Conservation (phyloP, 2,797 vertebrate species). For the Liparis tanakae region DNA sequence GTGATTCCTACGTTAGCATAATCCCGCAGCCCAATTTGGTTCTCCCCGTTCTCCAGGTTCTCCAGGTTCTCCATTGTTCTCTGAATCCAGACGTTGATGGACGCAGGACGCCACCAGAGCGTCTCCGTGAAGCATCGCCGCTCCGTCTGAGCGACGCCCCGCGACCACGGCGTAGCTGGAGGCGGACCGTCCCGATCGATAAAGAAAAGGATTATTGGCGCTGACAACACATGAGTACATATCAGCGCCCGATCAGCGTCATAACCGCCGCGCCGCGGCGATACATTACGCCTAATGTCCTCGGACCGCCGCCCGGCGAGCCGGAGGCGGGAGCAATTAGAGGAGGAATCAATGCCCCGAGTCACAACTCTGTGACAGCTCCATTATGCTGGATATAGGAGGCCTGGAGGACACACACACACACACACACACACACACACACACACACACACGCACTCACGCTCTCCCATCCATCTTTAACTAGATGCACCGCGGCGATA, state of each 20-base stretch:
- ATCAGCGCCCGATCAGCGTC: conserved; percentile 79
- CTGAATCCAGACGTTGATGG: background rate
- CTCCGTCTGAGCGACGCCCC: conserved; percentile 50
- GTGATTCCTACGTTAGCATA: background rate
- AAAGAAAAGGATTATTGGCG: conserved; percentile 74
- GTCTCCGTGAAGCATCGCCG: conserved; percentile 45
- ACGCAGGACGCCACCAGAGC: conserved; percentile 45
- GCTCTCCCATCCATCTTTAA: conserved; percentile 46
- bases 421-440: too few relatives aligned
- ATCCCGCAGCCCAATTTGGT: background rate
- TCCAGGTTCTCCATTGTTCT: background rate
- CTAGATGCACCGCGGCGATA: conserved; percentile 31
- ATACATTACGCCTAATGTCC: conserved; percentile 78
- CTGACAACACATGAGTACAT: conserved; percentile 73
- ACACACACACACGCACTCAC: background rate
- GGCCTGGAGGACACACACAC: conserved; percentile 40
- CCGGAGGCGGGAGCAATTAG: conserved; percentile 78
- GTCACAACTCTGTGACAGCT: conserved; percentile 82
- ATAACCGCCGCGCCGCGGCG: conserved; percentile 72
- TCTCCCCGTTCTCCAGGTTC: background rate
- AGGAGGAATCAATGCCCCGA: conserved; percentile 79
- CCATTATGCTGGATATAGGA: conserved; percentile 76
- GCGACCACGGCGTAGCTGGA: conserved; percentile 65
- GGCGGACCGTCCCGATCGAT: conserved; percentile 61
- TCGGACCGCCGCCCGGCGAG: conserved; percentile 64